Percentiles rank a stretch among this genome's conserved stretches.
phyloP scores from a whole-genome alignment of 1,140 invertebrate genomes.

The Wiebesia pumilae region DNA sequence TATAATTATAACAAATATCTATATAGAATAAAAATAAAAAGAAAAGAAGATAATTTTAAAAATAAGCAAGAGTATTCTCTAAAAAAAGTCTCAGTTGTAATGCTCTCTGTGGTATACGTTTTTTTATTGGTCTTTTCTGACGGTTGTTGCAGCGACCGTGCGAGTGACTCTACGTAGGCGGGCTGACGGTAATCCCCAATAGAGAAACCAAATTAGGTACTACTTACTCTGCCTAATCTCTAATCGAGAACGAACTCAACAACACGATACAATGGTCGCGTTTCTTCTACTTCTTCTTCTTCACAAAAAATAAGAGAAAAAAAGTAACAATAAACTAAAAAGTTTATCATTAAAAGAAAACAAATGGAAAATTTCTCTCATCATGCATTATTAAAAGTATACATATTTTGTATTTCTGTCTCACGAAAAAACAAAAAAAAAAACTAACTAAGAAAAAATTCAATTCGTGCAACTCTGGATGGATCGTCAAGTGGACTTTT shows the following conservation, averaged over 20 bases:
- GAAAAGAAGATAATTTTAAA: not conserved
- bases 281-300: slow-evolving; percentile 45
- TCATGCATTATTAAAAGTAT: slow-evolving; percentile 9
- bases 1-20: not conserved
- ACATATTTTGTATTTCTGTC: not conserved
- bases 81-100: slow-evolving; percentile 61
- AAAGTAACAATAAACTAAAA: slow-evolving; percentile 37
- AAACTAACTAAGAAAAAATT: not conserved
- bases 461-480: slow-evolving; percentile 6
- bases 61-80: slow-evolving; percentile 63
- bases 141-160: slow-evolving; percentile 76
- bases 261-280: slow-evolving; percentile 46
- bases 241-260: slow-evolving; percentile 42
- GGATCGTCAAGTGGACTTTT: not conserved
- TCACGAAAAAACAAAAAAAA: not conserved
- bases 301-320: slow-evolving; percentile 31
- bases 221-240: slow-evolving; percentile 50
- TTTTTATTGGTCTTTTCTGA: slow-evolving; percentile 68
- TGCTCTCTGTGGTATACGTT: slow-evolving; percentile 60
- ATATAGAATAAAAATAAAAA: not conserved
- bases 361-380: slow-evolving; percentile 15
- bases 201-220: slow-evolving; percentile 72
- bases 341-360: slow-evolving; percentile 2
- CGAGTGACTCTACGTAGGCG: slow-evolving; percentile 75
- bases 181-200: slow-evolving; percentile 73